Conservation (phyloP, 2,888 invertebrate genomes). For the Apodemia hepburni region DNA sequence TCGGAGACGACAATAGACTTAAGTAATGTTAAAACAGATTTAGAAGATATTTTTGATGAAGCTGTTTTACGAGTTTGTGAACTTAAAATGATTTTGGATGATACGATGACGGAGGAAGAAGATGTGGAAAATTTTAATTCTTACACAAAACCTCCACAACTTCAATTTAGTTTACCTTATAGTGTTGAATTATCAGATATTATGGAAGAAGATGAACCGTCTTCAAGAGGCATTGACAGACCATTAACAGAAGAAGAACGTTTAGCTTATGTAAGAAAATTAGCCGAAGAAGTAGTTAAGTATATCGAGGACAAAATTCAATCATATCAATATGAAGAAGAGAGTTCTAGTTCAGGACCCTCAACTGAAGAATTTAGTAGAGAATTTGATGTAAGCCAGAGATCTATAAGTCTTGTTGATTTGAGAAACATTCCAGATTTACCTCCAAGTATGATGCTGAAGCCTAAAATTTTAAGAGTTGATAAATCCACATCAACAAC, state of each 20-base stretch:
- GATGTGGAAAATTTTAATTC: slow-evolving; percentile 63
- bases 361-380: slow-evolving; percentile 43
- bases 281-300: slow-evolving; percentile 54
- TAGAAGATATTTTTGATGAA: slow-evolving; percentile 61
- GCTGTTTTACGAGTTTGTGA: slow-evolving; percentile 50
- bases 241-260: slow-evolving; percentile 48
- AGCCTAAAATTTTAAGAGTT: slow-evolving; percentile 58
- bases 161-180: slow-evolving; percentile 50
- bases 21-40: slow-evolving; percentile 61
- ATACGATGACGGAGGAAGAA: slow-evolving; percentile 67
- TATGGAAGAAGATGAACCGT: slow-evolving; percentile 68
- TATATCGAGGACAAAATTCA: slow-evolving; percentile 60
- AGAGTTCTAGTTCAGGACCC: slow-evolving; percentile 46
- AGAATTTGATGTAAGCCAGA: slow-evolving; percentile 60
- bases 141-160: slow-evolving; percentile 59
- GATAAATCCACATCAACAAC: slow-evolving; percentile 71
- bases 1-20: slow-evolving; percentile 68
- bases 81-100: slow-evolving; percentile 44
- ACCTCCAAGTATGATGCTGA: slow-evolving; percentile 64
- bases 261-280: slow-evolving; percentile 42
- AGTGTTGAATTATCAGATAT: slow-evolving; percentile 71
- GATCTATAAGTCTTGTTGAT: slow-evolving; percentile 68
- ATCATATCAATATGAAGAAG: slow-evolving; percentile 38
- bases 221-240: slow-evolving; percentile 48
- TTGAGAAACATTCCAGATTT: slow-evolving; percentile 66